Percentiles rank a stretch among this genome's conserved stretches.
phyloP scores from a whole-genome alignment of 2,113 vertebrate species.

The Australoheros scitulus region DNA sequence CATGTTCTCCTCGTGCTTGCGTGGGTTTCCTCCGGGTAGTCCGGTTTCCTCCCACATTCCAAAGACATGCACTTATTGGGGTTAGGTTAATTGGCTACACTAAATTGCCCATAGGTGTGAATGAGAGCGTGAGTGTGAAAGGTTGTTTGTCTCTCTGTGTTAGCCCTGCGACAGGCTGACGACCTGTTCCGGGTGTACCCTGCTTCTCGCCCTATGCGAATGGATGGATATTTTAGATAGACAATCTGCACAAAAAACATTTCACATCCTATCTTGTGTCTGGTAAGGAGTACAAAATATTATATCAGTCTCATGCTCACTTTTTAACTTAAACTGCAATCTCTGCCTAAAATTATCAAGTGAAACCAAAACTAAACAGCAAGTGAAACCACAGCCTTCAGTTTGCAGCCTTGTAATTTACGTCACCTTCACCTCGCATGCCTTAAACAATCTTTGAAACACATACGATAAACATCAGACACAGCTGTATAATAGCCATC shows the following conservation, averaged over 20 bases:
- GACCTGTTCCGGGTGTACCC: no score
- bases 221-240: not conserved
- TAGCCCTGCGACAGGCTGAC: no score
- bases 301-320: not conserved
- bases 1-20: no score
- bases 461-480: not conserved
- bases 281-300: not conserved
- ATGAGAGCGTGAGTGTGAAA: no score
- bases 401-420: accelerated
- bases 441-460: not conserved
- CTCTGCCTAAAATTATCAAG: not conserved
- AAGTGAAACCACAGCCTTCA: not conserved
- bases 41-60: no score
- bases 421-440: not conserved
- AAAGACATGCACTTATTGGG: no score
- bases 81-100: no score
- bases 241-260: not conserved
- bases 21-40: no score
- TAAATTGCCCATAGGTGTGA: no score
- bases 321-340: not conserved
- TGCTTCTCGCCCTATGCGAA: no score
- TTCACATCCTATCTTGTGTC: not conserved
- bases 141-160: no score
- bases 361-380: not conserved
- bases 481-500: not conserved